Evolutionary conservation across 23 tunicate species (phyloP).

Genomic region (Trididemnum miniatum): DNA sequence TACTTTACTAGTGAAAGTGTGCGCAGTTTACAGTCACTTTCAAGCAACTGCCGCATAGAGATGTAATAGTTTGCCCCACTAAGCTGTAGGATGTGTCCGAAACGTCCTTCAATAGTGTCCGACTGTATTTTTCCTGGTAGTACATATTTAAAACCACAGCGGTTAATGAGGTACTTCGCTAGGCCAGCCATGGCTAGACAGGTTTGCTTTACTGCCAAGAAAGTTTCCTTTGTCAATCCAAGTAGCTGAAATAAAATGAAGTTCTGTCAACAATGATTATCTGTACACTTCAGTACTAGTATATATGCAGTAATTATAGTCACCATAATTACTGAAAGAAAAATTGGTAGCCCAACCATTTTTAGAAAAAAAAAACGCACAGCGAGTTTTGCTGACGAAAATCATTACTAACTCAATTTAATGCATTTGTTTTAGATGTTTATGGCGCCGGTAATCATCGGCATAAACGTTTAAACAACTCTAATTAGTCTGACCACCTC

Average conservation of each 20-base stretch:
- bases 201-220: conserved; percentile 5
- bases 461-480: neutral
- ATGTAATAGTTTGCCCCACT: conserved; percentile 25
- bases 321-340: neutral
- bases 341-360: neutral
- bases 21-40: conserved; percentile 3
- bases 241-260: conserved; percentile 6
- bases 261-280: neutral
- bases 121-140: neutral
- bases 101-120: neutral
- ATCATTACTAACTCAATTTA: neutral
- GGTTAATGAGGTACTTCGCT: conserved; percentile 4
- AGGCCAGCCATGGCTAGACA: conserved; percentile 25
- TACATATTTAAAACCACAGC: conserved; percentile 11
- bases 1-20: conserved; percentile 7
- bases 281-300: too few species aligned
- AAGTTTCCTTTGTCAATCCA: neutral
- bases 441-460: neutral
- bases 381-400: neutral
- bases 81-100: neutral
- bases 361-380: neutral
- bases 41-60: conserved; percentile 8
- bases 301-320: too few species aligned
- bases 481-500: neutral
- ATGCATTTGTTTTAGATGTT: neutral